Base-by-base conservation (phyloP, 2,888 invertebrate species). In the Cataglyphis altisquamis region DNA sequence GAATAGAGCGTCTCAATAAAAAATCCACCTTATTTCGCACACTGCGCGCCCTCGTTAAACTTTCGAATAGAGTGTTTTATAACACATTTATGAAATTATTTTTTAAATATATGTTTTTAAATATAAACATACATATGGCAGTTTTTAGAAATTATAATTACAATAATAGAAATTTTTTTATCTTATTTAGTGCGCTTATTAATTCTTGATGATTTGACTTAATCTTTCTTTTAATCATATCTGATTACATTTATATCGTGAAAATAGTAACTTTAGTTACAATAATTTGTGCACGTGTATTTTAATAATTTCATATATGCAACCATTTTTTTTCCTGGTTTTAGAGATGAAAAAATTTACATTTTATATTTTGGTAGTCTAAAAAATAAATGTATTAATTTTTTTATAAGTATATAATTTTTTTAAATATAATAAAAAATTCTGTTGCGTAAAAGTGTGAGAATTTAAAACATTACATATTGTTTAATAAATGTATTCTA, bases 1-100 rank as follows among this genome's bases (percentile, higher is more conserved):
- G 12, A 41, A 62, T 63, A 72, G 66, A 73, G 55, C 66, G 52
- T 48, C 9, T 52, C 12, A 52, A 67, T 52, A 25, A 32, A 25
- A 32, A 32, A 48, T 52, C 72, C 55, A 75, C 36, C 39, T 36
- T n/a, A 12, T 12, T 32, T 18, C 57, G 41, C 15, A 21, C 6
- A 15, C 15, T 21, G 1, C 36, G 8, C 10, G 4, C 36, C 39
- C 10, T 15, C 18, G 6, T 41, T 48, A 18, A 39, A 39, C 41
- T 41, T 66, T 21, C 0, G 6, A 41, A 66, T 66, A 8, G 6
- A 21, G 6, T 48, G 48, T 6, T 18, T 48, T 15, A 41, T 41
- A 36, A 62, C 36, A 0, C n/a, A 66, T 41, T 62, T 29, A 29
- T 15, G 15, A 32, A 62, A 29, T 29, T 10, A 29, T 32, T 62